These are phyloP conservation scores for Suncus etruscus DNA, from an alignment of 2,113 vertebrate species.

Conservation along the genomic window DNA sequence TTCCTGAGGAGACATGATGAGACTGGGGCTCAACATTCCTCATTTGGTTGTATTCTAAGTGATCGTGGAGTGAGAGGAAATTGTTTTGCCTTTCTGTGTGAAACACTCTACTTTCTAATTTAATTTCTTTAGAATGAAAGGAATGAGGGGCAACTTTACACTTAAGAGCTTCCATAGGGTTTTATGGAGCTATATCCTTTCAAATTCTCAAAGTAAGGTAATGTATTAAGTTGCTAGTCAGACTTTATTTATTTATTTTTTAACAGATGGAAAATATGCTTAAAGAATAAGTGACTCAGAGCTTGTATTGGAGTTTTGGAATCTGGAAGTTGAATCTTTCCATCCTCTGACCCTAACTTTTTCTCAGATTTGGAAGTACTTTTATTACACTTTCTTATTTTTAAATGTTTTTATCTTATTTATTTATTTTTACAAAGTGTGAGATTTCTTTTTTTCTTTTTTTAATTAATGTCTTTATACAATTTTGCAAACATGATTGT, in stretches of 20 bases:
- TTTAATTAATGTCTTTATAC: too few relatives aligned
- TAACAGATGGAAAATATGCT: slow-evolving; percentile 31
- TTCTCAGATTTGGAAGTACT: neutral
- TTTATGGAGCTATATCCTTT: neutral
- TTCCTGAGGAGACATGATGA: neutral
- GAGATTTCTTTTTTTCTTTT: too few relatives aligned
- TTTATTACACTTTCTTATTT: neutral
- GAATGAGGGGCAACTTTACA: neutral
- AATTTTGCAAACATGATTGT: too few relatives aligned
- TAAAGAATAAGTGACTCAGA: slow-evolving; percentile 59
- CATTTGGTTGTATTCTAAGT: neutral
- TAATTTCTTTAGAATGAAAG: slow-evolving; percentile 22
- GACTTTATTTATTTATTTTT: neutral
- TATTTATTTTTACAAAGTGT: too few relatives aligned
- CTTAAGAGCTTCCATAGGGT: neutral
- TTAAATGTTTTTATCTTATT: too few relatives aligned
- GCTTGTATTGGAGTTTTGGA: neutral
- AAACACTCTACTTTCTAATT: slow-evolving; percentile 41
- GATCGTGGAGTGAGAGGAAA: neutral
- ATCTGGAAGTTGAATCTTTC: neutral
- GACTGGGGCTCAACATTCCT: neutral
- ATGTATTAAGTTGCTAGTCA: slow-evolving; percentile 6
- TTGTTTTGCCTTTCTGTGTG: neutral
- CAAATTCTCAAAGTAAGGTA: slow-evolving; percentile 32
- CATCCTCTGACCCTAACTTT: neutral